phyloP scores from a whole-genome alignment of 2,113 vertebrate species.

The Promerops cafer region DNA sequence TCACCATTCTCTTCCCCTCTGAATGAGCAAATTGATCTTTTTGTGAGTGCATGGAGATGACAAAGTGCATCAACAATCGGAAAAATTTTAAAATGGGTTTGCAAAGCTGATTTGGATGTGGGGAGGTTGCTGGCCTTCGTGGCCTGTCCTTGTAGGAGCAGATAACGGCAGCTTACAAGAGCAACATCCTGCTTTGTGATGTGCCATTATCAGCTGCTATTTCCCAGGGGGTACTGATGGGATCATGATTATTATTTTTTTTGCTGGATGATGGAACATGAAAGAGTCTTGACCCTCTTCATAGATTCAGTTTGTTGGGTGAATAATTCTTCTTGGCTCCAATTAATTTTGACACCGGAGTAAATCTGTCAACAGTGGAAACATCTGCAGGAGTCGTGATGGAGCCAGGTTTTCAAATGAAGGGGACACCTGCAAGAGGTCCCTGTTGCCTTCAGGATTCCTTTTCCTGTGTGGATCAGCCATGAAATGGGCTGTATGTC shows the following conservation, averaged over 20 bases:
- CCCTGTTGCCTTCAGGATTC: background rate
- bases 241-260: background rate
- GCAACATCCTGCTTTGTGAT: background rate
- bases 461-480: background rate
- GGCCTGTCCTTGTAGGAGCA: background rate
- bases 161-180: background rate
- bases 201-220: background rate
- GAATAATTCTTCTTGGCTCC: conserved; percentile 19
- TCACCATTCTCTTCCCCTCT: background rate
- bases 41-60: background rate
- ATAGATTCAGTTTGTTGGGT: background rate
- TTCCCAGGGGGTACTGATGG: background rate
- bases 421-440: background rate
- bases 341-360: background rate
- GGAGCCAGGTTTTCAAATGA: background rate
- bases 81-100: background rate
- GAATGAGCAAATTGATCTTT: background rate
- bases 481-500: background rate
- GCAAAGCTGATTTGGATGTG: background rate
- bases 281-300: conserved; percentile 13
- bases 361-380: conserved; percentile 13
- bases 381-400: background rate
- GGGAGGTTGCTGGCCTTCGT: background rate
- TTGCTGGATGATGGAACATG: background rate
- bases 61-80: background rate